A percentile compares a stretch with the other conserved stretches of the same genome.
These are phyloP conservation scores for Prionailurus viverrinus DNA, from an alignment of 2,113 vertebrate species.

Conservation along the genomic window DNA sequence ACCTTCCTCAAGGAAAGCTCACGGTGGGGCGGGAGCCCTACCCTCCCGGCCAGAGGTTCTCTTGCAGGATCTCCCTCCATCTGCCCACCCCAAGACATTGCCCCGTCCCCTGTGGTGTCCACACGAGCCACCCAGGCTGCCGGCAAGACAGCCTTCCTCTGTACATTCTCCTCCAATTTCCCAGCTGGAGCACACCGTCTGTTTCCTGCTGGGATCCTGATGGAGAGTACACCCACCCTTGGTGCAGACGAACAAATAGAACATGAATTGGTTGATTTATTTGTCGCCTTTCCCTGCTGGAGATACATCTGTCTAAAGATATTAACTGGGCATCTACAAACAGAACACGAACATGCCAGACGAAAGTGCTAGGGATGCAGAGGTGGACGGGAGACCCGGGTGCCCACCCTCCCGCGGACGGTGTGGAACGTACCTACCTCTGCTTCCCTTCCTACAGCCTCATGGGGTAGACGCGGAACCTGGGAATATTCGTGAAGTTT, in stretches of 20 bases:
- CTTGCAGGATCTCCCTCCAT: not conserved
- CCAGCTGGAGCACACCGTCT: not conserved
- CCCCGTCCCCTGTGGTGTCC: not conserved
- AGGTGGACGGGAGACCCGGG: not conserved
- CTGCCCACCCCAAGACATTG: not conserved
- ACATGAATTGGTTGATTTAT: not conserved
- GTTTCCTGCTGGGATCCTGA: not conserved
- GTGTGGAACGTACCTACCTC: rapidly evolving
- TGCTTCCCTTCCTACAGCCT: not conserved
- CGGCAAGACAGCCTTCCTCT: rapidly evolving
- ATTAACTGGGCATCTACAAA: constrained; percentile 26
- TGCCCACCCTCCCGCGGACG: not conserved
- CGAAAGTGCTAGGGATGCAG: not conserved
- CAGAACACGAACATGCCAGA: not conserved
- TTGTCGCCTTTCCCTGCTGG: not conserved
- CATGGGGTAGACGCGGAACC: rapidly evolving
- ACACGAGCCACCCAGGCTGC: rapidly evolving
- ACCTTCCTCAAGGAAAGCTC: not conserved
- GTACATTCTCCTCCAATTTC: not conserved
- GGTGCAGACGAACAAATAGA: not conserved
- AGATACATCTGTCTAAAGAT: not conserved
- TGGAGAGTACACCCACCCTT: not conserved
- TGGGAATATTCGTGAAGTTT: not conserved
- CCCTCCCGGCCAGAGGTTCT: not conserved
- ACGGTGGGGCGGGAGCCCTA: too few relatives aligned